Percentiles rank a stretch among this genome's conserved stretches.
These are phyloP conservation scores for Stenchaetothrips biformis DNA, from an alignment of 2,888 invertebrate genomes.

Conservation along the genomic window DNA sequence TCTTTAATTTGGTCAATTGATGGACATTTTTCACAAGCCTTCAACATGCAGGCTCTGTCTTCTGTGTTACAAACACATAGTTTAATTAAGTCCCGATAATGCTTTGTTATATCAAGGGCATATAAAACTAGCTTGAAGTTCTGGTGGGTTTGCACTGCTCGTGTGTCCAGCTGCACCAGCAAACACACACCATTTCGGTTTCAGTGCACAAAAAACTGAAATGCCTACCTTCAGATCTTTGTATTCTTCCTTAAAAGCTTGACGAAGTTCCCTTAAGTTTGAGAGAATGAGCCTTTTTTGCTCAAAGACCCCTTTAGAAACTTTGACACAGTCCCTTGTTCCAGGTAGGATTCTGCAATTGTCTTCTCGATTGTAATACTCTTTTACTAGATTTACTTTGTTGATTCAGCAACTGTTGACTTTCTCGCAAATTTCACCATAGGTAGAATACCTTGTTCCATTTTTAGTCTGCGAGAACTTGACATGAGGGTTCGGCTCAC, in stretches of 20 bases:
- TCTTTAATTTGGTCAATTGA: background rate
- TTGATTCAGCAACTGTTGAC: background rate
- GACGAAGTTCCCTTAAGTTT: background rate
- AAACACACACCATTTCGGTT: background rate
- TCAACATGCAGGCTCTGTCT: background rate
- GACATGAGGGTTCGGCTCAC: background rate
- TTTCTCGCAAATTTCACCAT: background rate
- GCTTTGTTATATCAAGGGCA: background rate
- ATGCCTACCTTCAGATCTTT: background rate
- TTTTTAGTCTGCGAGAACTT: background rate
- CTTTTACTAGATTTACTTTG: background rate
- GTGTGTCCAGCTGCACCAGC: background rate
- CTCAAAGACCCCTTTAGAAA: background rate
- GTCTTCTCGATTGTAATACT: background rate
- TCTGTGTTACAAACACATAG: background rate
- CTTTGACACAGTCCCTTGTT: background rate
- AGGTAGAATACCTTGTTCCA: slow-evolving; percentile 6
- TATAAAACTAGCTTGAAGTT: background rate
- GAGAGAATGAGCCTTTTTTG: background rate
- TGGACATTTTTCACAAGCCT: background rate
- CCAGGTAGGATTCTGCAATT: background rate
- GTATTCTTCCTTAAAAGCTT: background rate
- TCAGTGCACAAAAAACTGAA: background rate
- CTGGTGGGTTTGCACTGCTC: background rate
- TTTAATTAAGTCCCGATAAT: background rate